These are phyloP conservation scores for Gobiocypris rarus DNA, from an alignment of 2,113 vertebrate species.

Conservation along the genomic window DNA sequence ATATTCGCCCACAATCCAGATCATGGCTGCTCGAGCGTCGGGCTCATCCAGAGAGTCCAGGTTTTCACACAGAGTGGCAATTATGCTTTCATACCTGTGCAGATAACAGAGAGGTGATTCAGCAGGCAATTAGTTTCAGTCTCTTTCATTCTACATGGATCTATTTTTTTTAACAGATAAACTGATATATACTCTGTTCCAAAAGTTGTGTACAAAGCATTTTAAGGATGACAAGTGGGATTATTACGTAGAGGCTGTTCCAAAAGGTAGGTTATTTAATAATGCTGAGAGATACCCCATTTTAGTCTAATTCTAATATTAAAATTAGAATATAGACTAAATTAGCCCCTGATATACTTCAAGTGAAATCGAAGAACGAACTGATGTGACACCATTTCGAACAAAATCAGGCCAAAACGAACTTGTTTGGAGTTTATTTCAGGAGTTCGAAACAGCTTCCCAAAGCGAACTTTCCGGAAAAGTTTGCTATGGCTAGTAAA, in stretches of 20 bases:
- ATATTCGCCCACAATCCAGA: constrained; percentile 99
- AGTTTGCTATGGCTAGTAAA: no score
- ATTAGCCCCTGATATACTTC: no score
- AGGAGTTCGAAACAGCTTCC: no score
- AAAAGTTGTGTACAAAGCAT: not conserved
- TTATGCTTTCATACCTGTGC: constrained; percentile 96
- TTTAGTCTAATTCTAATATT: no score
- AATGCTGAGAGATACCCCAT: no score
- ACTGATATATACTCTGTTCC: not conserved
- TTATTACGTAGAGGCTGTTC: not conserved
- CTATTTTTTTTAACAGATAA: not conserved
- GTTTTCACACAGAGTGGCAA: constrained; percentile 96
- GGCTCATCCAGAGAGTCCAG: constrained; percentile 97
- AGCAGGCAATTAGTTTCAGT: not conserved
- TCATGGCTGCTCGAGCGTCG: constrained; percentile 97
- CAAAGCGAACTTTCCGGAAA: no score
- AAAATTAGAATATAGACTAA: no score
- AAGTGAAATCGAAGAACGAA: no score
- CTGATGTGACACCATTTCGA: no score
- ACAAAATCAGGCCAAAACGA: no score
- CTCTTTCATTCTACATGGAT: not conserved
- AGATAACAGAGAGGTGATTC: not conserved
- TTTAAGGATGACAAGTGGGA: not conserved
- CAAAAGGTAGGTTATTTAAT: not conserved
- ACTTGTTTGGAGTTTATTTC: no score